These are phyloP conservation scores for Sardina pilchardus DNA, from an alignment of 2,113 vertebrate species.

Conservation along the genomic window DNA sequence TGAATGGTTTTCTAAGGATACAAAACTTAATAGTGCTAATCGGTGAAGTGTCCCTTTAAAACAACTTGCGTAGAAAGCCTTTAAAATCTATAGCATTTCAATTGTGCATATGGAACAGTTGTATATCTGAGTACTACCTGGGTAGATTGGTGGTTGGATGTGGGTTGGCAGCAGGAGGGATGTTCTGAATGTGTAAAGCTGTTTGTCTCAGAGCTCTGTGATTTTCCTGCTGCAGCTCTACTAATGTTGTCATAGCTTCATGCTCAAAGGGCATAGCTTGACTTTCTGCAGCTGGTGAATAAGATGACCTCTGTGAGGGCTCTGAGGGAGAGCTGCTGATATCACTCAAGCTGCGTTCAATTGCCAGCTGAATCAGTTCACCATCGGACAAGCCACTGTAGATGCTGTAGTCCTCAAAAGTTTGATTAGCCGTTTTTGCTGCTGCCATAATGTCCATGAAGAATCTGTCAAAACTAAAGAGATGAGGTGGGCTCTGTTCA, in stretches of 20 bases:
- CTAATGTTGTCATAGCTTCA: background rate
- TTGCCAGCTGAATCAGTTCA: constrained; percentile 87
- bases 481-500: too few relatives aligned
- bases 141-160: background rate
- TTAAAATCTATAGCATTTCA: too few relatives aligned
- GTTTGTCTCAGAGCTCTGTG: background rate
- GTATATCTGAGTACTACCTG: background rate
- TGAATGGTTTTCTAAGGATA: too few relatives aligned
- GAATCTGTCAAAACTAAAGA: background rate
- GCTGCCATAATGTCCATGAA: constrained; percentile 55
- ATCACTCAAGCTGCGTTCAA: constrained; percentile 85
- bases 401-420: constrained; percentile 84
- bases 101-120: too few relatives aligned
- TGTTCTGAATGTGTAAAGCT: background rate
- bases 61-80: too few relatives aligned
- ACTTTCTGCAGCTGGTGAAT: background rate
- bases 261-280: background rate
- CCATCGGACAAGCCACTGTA: constrained; percentile 87
- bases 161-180: background rate
- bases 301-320: constrained; percentile 13
- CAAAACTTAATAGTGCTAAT: too few relatives aligned
- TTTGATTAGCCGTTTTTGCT: constrained; percentile 38
- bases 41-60: too few relatives aligned
- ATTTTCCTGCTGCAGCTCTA: background rate
- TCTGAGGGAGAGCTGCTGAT: constrained; percentile 20